Conservation (phyloP, 2,797 vertebrate species). For the Sebastes steindachneri region DNA sequence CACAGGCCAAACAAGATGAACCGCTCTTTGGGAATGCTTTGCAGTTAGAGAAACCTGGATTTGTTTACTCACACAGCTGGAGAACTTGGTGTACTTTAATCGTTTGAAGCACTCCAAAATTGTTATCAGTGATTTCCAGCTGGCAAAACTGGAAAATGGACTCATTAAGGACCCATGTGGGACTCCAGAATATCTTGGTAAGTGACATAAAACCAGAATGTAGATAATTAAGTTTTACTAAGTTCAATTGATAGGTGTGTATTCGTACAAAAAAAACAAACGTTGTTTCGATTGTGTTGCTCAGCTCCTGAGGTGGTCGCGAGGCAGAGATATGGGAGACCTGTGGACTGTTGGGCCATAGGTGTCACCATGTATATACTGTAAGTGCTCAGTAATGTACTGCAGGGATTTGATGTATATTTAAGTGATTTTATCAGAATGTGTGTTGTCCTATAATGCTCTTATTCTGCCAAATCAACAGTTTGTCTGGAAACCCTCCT, state of each 20-base stretch:
- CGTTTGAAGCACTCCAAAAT: conserved; percentile 99
- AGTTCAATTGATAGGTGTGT: not conserved
- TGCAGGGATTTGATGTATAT: not conserved
- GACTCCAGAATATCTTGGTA: conserved; percentile 94
- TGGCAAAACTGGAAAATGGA: conserved; percentile 97
- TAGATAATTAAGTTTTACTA: not conserved
- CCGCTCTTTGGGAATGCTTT: not conserved
- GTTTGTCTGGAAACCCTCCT: conserved; percentile 96
- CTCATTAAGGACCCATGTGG: conserved; percentile 98
- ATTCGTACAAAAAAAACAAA: not conserved
- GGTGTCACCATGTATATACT: conserved; percentile 99
- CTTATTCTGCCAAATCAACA: conserved; percentile 46
- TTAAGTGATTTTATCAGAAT: not conserved
- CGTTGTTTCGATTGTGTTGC: not conserved
- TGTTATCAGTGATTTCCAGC: conserved; percentile 98
- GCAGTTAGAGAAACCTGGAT: not conserved
- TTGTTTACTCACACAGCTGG: conserved; percentile 83
- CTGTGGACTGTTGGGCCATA: conserved; percentile 98
- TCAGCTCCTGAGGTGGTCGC: conserved; percentile 97
- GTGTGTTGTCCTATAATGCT: not conserved
- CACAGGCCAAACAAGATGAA: not conserved
- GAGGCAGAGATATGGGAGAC: conserved; percentile 93
- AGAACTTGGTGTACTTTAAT: conserved; percentile 98
- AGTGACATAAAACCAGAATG: conserved; percentile 25
- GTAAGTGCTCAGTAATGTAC: conserved; percentile 81